A percentile compares a stretch with the other conserved stretches of the same genome.
phyloP scores from a whole-genome alignment of 1,140 invertebrate genomes.

The Mamestra configurata region DNA sequence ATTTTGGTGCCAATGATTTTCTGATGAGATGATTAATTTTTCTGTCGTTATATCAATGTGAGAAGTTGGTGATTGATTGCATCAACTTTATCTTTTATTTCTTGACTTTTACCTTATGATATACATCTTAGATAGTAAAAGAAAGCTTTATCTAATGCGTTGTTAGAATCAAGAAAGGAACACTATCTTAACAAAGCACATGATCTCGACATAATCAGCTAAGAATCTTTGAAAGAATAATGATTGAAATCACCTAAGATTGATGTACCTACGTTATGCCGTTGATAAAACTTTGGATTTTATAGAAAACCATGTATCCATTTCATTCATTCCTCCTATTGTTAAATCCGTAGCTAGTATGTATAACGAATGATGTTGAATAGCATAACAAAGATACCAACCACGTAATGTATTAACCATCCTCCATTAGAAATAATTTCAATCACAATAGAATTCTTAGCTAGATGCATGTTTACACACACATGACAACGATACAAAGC shows the following conservation, averaged over 20 bases:
- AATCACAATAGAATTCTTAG: background rate
- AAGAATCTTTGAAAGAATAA: too few species aligned
- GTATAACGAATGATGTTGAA: too few species aligned
- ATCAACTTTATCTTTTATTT: slow-evolving; percentile 25
- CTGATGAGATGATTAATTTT: slow-evolving; percentile 32
- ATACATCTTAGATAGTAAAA: background rate
- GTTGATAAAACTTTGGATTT: too few species aligned
- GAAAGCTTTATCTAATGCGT: background rate
- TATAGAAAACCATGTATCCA: too few species aligned
- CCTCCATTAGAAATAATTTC: background rate
- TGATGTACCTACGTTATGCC: too few species aligned
- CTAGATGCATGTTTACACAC: background rate
- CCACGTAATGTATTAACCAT: too few species aligned
- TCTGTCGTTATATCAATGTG: slow-evolving; percentile 32
- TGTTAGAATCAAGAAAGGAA: background rate
- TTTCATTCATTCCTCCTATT: too few species aligned
- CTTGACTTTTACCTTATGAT: background rate
- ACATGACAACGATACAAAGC: background rate
- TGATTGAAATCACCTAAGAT: too few species aligned
- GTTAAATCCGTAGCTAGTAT: too few species aligned
- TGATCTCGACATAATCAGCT: too few species aligned
- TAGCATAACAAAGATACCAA: too few species aligned
- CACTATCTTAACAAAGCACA: background rate
- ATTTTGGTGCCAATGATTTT: slow-evolving; percentile 9
- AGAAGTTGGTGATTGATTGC: slow-evolving; percentile 1